Evolutionary conservation across 2,113 vertebrate genomes (phyloP).

Genomic region (Hydrolagus affinis): DNA sequence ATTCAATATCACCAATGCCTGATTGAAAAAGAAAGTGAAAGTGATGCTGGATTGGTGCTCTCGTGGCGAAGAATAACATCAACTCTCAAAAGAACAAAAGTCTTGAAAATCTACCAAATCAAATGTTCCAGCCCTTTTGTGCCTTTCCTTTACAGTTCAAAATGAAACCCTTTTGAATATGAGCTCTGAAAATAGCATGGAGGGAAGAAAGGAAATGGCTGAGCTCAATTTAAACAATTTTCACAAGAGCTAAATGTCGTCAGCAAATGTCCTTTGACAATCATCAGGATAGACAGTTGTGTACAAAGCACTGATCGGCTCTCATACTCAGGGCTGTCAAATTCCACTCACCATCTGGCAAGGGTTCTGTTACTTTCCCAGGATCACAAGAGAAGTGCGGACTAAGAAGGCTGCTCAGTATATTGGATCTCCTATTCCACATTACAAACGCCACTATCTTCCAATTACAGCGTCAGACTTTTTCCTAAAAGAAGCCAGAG

Average conservation of each 20-base stretch:
- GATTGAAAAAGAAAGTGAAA: no score
- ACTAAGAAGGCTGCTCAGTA: no score
- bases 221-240: background rate
- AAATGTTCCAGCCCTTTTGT: background rate
- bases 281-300: background rate
- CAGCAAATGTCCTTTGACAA: background rate
- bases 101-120: background rate
- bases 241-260: background rate
- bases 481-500: no score
- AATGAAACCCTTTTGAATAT: background rate
- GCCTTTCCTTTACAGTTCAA: background rate
- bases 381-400: background rate
- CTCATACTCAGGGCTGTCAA: background rate
- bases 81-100: background rate
- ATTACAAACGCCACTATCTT: no score
- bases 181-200: background rate
- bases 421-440: no score
- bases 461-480: no score
- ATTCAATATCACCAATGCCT: no score
- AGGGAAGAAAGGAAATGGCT: background rate
- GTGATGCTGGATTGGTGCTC: no score
- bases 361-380: background rate
- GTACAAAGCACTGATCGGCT: background rate
- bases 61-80: no score
- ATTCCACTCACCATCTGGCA: background rate